phyloP scores from a whole-genome alignment of 2,113 vertebrate genomes.

The Sakesphorus luctuosus region DNA sequence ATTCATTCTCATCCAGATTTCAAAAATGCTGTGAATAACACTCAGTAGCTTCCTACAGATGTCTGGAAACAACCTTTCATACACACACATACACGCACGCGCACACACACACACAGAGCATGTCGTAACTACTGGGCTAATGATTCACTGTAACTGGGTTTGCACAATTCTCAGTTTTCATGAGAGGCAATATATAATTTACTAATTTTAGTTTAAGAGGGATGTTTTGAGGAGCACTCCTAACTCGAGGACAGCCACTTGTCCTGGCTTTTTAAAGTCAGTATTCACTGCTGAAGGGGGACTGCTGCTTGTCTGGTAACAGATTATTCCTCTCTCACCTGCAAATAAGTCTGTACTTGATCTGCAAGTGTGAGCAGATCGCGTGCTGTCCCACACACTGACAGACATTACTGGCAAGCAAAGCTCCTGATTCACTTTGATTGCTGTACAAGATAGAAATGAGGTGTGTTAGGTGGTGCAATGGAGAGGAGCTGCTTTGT shows the following conservation, averaged over 20 bases:
- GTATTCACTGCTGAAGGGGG: background rate
- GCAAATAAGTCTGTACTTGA: background rate
- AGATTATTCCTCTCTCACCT: background rate
- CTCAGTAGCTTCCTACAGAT: slow-evolving; percentile 22
- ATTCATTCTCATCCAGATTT: slow-evolving; percentile 37
- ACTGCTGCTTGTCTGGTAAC: background rate
- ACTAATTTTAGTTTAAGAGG: background rate
- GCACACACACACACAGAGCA: rapidly evolving
- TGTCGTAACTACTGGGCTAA: background rate
- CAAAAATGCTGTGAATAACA: background rate
- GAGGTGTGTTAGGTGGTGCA: background rate
- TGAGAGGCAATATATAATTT: background rate
- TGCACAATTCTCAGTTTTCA: background rate
- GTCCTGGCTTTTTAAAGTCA: background rate
- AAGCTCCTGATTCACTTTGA: background rate
- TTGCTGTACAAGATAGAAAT: background rate
- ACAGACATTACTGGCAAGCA: background rate
- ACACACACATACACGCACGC: rapidly evolving
- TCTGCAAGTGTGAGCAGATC: background rate
- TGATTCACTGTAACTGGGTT: background rate
- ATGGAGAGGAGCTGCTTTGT: background rate
- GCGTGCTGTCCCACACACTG: background rate
- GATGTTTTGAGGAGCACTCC: background rate
- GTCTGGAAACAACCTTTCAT: slow-evolving; percentile 11
- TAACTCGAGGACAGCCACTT: background rate